Evolutionary conservation across 2,113 vertebrate species (phyloP).

Genomic region (Accipiter cooperii): DNA sequence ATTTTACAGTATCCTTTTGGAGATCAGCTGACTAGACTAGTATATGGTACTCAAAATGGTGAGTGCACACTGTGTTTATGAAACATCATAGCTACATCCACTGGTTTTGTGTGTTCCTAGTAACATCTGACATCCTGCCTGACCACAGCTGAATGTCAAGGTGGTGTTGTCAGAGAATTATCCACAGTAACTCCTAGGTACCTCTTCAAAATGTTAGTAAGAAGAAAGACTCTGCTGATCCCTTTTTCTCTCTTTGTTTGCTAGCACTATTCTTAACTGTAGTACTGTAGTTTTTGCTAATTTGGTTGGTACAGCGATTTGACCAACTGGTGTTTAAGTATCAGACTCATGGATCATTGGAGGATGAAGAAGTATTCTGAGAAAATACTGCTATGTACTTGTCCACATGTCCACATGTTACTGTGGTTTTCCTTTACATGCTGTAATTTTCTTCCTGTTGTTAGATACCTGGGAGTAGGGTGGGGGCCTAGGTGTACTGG

Average conservation of each 20-base stretch:
- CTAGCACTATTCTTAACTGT: background rate
- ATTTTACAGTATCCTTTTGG: background rate
- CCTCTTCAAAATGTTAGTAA: background rate
- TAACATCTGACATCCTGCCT: background rate
- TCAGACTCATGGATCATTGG: background rate
- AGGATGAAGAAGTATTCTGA: background rate
- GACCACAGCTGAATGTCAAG: background rate
- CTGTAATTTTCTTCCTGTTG: background rate
- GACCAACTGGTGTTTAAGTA: background rate
- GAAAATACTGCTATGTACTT: background rate
- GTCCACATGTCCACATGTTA: rapidly evolving
- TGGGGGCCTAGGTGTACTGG: background rate
- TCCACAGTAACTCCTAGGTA: background rate
- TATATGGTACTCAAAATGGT: background rate
- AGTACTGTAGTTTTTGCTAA: background rate
- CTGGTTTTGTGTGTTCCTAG: rapidly evolving
- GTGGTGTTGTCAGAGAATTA: background rate
- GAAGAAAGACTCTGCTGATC: background rate
- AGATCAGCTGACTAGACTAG: background rate
- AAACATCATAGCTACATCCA: background rate
- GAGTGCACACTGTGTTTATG: background rate
- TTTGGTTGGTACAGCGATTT: background rate
- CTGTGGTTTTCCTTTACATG: background rate
- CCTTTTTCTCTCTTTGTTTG: background rate
- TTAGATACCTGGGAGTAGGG: background rate